Conservation (phyloP, 2,888 invertebrate genomes). For the Netelia virgata region DNA sequence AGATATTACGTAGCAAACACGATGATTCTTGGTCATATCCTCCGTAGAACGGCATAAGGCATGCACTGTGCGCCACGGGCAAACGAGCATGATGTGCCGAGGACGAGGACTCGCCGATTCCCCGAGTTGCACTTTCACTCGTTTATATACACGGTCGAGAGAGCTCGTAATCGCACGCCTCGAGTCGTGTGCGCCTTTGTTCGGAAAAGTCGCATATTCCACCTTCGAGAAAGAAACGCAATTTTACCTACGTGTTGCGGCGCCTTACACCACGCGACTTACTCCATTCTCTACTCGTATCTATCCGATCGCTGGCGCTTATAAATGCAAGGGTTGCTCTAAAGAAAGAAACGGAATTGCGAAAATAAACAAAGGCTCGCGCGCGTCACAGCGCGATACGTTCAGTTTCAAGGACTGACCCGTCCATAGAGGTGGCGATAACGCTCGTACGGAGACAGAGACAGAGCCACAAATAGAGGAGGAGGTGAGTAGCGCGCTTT, state of each 20-base stretch:
- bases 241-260: neutral
- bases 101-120: conserved; percentile 38
- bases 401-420: neutral
- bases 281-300: neutral
- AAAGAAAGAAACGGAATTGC: neutral
- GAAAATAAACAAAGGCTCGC: neutral
- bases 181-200: conserved; percentile 57
- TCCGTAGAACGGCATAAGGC: conserved; percentile 6
- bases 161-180: conserved; percentile 62
- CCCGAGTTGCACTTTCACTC: conserved; percentile 67
- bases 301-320: neutral
- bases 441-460: neutral
- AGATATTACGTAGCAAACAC: neutral
- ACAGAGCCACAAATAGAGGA: neutral
- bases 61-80: conserved; percentile 9
- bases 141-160: conserved; percentile 28
- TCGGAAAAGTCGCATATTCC: conserved; percentile 48
- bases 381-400: neutral
- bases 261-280: neutral
- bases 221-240: conserved; percentile 27
- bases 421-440: neutral
- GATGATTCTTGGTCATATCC: neutral
- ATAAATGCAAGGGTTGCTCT: neutral
- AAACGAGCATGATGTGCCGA: conserved; percentile 45
- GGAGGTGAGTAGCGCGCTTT: conserved; percentile 32